These are phyloP conservation scores for Drosophila tropicalis DNA, from an alignment of 1,140 invertebrate species.

Conservation along the genomic window DNA sequence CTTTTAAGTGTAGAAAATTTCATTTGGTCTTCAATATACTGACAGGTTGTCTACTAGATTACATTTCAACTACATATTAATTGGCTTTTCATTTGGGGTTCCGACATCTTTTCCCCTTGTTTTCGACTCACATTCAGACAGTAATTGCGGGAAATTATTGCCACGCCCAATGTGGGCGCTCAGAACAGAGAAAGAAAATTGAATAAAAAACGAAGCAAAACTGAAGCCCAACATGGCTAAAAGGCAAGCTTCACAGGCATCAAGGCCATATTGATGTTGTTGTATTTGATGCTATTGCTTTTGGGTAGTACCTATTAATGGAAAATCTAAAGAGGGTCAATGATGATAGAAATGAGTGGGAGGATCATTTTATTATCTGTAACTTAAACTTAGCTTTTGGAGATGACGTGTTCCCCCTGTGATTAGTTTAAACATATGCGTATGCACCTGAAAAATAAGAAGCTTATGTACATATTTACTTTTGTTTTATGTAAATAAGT, in stretches of 20 bases:
- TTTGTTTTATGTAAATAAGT: slow-evolving; percentile 63
- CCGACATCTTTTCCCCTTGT: neutral
- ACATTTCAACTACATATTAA: neutral
- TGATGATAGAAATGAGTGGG: too few species aligned
- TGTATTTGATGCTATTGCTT: neutral
- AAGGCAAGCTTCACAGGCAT: slow-evolving; percentile 5
- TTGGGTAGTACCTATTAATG: neutral
- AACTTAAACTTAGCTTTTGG: neutral
- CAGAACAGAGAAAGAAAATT: slow-evolving; percentile 34
- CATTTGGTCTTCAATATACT: too few species aligned
- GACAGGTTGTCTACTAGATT: neutral
- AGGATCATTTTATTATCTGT: neutral
- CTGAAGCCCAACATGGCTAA: too few species aligned
- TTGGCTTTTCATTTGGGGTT: neutral
- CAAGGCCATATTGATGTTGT: slow-evolving; percentile 47
- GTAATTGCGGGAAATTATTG: slow-evolving; percentile 78
- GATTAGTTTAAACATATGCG: slow-evolving; percentile 47
- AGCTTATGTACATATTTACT: slow-evolving; percentile 58
- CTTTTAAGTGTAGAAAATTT: too few species aligned
- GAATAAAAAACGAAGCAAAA: slow-evolving; percentile 25
- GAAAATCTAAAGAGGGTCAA: neutral
- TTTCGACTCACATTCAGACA: slow-evolving; percentile 13
- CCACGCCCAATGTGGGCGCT: slow-evolving; percentile 76
- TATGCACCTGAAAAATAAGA: slow-evolving; percentile 53
- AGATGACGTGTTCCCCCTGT: neutral